Conservation (phyloP, 1,140 invertebrate genomes). For the Diplogasteroides magnus region DNA sequence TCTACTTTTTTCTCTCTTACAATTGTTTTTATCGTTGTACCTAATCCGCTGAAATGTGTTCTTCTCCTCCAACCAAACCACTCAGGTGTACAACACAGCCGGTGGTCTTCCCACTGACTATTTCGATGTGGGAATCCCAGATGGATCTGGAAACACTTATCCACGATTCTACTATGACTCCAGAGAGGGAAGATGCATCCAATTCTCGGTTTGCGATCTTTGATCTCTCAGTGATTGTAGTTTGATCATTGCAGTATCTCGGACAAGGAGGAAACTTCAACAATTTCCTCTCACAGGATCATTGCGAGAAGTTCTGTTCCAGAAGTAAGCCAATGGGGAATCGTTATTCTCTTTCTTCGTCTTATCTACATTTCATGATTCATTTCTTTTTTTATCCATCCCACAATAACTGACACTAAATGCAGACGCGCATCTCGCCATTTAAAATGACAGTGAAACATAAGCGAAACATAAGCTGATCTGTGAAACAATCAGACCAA, state of each 20-base stretch:
- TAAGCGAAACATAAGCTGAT: too few species aligned
- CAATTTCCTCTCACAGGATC: constrained; percentile 54
- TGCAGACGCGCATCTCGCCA: too few species aligned
- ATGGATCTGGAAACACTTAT: constrained; percentile 49
- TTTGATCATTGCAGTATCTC: constrained; percentile 41
- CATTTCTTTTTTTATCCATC: neutral
- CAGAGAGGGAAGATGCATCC: constrained; percentile 51
- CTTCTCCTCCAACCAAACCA: too few species aligned
- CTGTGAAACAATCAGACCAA: too few species aligned
- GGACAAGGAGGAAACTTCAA: constrained; percentile 55
- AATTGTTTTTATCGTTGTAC: too few species aligned
- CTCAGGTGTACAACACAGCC: constrained; percentile 55
- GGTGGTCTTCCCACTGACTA: constrained; percentile 51
- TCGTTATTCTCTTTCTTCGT: neutral
- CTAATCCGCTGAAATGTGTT: too few species aligned
- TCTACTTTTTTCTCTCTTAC: too few species aligned
- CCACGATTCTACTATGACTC: constrained; percentile 53
- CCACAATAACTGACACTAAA: too few species aligned
- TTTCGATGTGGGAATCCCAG: constrained; percentile 53
- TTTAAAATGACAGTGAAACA: too few species aligned
- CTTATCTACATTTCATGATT: too few species aligned
- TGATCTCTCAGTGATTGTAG: constrained; percentile 8
- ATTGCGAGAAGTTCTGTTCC: constrained; percentile 55
- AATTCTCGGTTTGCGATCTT: constrained; percentile 40
- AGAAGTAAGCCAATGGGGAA: constrained; percentile 43